Base-by-base conservation (phyloP, 2,888 invertebrate species). In the Steromphala cineraria region DNA sequence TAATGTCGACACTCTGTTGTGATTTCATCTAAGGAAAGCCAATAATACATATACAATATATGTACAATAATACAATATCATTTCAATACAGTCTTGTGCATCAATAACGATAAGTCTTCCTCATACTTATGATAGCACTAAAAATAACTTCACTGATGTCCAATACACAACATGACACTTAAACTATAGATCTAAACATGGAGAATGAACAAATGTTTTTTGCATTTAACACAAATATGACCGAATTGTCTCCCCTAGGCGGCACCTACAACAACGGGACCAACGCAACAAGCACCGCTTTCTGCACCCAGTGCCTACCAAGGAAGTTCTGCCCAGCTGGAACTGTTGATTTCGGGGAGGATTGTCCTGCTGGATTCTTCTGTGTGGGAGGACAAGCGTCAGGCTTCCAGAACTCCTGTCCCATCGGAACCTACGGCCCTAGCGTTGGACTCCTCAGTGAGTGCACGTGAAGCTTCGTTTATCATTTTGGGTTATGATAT, bases 341-440 rank as follows among this genome's bases (percentile, higher is more conserved):
- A 0, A 76, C 76, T 8, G 17, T 17, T 7, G 36, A 79, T 0
- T 78, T 80, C 31, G 87, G 89, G 0, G 71, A 82, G 2, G 83
- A 82, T 36, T 91, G 91, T 83, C 91, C 91, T 0, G 86, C 87
- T 8, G 91, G 91, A 2, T 91, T 91, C 84, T 91, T 86, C 80
- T 91, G 91, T 85, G 83, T 86, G 0, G 84, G 81, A 0, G 84
- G 86, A 31, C 88, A 89, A 82, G 84, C 88, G 2, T 90, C 91
- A 0, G 91, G 90, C 7, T 83, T 83, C 53, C 89, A 91, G 82
- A 90, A 91, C 75, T 86, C 92, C 13, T 93, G 92, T 84, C 91
- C 92, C 1, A 88, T 90, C 2, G 92, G 92, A 19, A 92, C 91
- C 1, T 92, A 90, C 79, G 90, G 91, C 77, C 86, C 87, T 17